Evolutionary conservation across 23 tunicate species (phyloP).

Genomic region (Aplidium turbinatum): DNA sequence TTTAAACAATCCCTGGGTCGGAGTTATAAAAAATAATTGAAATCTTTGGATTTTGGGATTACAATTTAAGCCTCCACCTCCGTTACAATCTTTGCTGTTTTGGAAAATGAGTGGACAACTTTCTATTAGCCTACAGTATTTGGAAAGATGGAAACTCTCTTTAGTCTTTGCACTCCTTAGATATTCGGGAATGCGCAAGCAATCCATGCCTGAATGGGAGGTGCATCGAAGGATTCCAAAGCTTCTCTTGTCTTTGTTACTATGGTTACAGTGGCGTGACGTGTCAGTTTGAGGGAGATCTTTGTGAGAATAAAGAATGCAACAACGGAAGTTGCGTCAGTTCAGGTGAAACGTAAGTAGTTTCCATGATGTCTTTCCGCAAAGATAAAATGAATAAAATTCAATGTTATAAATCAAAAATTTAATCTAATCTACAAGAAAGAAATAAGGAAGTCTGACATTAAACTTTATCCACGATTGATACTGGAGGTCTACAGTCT

Average conservation of each 20-base stretch:
- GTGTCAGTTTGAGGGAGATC: slow-evolving; percentile 18
- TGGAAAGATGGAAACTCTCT: background rate
- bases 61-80: too few relatives aligned
- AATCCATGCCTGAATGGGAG: slow-evolving; percentile 40
- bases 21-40: too few relatives aligned
- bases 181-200: slow-evolving; percentile 37
- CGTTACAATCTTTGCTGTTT: too few relatives aligned
- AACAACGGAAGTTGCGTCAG: slow-evolving; percentile 19
- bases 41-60: too few relatives aligned
- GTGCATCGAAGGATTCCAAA: slow-evolving; percentile 27
- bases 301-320: slow-evolving; percentile 17
- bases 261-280: slow-evolving; percentile 31
- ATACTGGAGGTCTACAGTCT: too few relatives aligned
- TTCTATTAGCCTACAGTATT: background rate
- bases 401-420: too few relatives aligned
- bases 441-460: too few relatives aligned
- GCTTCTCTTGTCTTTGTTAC: slow-evolving; percentile 34
- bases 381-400: too few relatives aligned
- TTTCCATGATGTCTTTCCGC: background rate
- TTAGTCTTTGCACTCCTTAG: background rate
- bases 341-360: background rate
- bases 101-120: too few relatives aligned
- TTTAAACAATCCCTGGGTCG: too few relatives aligned
- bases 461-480: too few relatives aligned
- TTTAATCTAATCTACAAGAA: too few relatives aligned